Evolutionary conservation across 2,888 invertebrate species (phyloP).

Genomic region (Callyntrura sp.): DNA sequence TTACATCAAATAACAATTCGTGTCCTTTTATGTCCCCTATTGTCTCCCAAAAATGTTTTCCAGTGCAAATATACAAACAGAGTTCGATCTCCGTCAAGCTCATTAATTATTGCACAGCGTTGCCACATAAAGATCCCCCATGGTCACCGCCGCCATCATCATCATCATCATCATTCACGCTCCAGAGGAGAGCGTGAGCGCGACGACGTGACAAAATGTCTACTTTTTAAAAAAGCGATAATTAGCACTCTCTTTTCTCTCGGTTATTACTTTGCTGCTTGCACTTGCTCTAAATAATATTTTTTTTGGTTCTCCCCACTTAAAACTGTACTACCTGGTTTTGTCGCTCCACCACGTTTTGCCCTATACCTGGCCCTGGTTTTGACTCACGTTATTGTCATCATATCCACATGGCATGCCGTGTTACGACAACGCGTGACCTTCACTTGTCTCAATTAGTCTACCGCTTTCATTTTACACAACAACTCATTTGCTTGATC

Average conservation of each 20-base stretch:
- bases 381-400: conserved; percentile 3
- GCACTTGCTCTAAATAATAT: too few relatives aligned
- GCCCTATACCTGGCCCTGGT: conserved; percentile 30
- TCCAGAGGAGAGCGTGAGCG: neutral
- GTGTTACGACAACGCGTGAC: neutral
- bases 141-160: neutral
- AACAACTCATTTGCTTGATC: neutral
- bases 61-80: too few relatives aligned
- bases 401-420: neutral
- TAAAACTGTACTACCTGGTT: conserved; percentile 31
- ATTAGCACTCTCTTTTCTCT: conserved; percentile 9
- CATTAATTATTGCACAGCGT: too few relatives aligned
- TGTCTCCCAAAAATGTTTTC: neutral
- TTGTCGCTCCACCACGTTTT: too few relatives aligned
- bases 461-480: conserved; percentile 18
- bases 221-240: neutral
- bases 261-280: too few relatives aligned
- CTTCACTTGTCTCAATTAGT: conserved; percentile 49
- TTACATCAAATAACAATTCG: too few relatives aligned
- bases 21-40: conserved; percentile 21
- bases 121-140: too few relatives aligned
- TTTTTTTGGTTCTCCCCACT: too few relatives aligned
- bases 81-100: too few relatives aligned
- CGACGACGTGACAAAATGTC: conserved; percentile 17
- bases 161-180: neutral